Percentiles rank a stretch among this genome's conserved stretches.
Conservation (phyloP, 2,888 invertebrate genomes). For the Caenorhabditis sp. region DNA sequence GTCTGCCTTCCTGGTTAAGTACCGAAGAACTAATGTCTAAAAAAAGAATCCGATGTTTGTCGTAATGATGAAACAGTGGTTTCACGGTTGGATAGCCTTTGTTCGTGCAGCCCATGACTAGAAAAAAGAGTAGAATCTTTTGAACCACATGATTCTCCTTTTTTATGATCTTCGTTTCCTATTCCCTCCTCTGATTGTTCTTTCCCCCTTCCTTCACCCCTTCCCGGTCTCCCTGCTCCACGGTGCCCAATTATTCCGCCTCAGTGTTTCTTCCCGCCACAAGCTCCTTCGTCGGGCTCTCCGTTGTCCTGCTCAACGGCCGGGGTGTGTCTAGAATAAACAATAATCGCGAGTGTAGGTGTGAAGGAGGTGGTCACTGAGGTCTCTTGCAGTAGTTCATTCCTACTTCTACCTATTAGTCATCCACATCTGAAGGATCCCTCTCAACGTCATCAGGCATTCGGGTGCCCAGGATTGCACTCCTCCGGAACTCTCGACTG, state of each 20-base stretch:
- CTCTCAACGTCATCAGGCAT: slow-evolving; percentile 48
- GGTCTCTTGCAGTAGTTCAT: slow-evolving; percentile 2
- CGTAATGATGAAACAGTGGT: background rate
- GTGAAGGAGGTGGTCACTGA: slow-evolving; percentile 34
- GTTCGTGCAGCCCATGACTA: background rate
- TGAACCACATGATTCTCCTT: slow-evolving; percentile 10
- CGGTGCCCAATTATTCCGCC: slow-evolving; percentile 62
- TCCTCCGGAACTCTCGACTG: slow-evolving; percentile 63
- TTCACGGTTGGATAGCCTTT: background rate
- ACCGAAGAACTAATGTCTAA: background rate
- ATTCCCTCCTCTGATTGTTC: slow-evolving; percentile 29
- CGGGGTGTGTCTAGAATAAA: slow-evolving; percentile 46
- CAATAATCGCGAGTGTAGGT: slow-evolving; percentile 45
- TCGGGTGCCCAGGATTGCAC: slow-evolving; percentile 46
- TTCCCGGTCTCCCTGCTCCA: slow-evolving; percentile 23
- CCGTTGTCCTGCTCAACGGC: slow-evolving; percentile 25
- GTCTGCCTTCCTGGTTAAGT: too few species aligned
- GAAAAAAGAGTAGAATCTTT: background rate
- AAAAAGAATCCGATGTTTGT: background rate
- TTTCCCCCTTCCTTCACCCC: slow-evolving; percentile 7
- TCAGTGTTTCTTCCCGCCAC: slow-evolving; percentile 56
- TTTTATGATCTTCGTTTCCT: slow-evolving; percentile 31
- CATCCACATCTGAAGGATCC: slow-evolving; percentile 28
- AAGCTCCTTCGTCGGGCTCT: slow-evolving; percentile 7
- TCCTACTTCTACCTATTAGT: slow-evolving; percentile 23